Percentiles rank a stretch among this genome's conserved stretches.
Conservation (phyloP, 2,888 invertebrate genomes). For the Sialis fuliginosa region DNA sequence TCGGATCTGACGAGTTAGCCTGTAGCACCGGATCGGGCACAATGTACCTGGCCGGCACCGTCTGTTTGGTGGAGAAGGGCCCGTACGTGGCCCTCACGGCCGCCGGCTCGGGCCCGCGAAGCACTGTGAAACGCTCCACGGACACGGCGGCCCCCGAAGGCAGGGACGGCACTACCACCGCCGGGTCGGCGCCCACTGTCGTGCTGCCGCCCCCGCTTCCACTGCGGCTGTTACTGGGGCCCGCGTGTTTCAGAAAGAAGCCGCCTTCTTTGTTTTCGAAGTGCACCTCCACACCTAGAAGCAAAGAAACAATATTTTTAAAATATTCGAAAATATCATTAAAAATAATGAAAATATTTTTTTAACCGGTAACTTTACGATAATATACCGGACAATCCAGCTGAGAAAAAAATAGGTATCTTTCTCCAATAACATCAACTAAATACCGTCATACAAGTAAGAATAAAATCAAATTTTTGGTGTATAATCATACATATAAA, state of each 20-base stretch:
- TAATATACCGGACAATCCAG: too few relatives aligned
- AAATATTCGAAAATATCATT: not conserved
- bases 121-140: slow-evolving; percentile 76
- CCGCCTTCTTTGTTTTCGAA: slow-evolving; percentile 85
- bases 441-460: too few relatives aligned
- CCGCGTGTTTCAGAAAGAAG: slow-evolving; percentile 72
- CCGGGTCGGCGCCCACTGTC: slow-evolving; percentile 15
- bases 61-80: slow-evolving; percentile 88
- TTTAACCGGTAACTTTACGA: too few relatives aligned
- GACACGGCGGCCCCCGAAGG: slow-evolving; percentile 52
- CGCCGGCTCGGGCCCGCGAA: slow-evolving; percentile 79
- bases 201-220: slow-evolving; percentile 33
- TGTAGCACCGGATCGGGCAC: slow-evolving; percentile 56
- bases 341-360: too few relatives aligned
- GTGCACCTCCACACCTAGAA: slow-evolving; percentile 55
- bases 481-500: too few relatives aligned
- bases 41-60: slow-evolving; percentile 76
- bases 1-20: slow-evolving; percentile 39
- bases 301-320: not conserved
- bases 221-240: slow-evolving; percentile 24
- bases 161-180: slow-evolving; percentile 14
- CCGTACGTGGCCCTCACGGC: slow-evolving; percentile 86
- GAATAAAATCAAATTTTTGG: too few relatives aligned
- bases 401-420: too few relatives aligned
- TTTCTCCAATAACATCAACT: too few relatives aligned